Base-by-base conservation (phyloP, 2,888 invertebrate genomes). In the Diarsia rubi region DNA sequence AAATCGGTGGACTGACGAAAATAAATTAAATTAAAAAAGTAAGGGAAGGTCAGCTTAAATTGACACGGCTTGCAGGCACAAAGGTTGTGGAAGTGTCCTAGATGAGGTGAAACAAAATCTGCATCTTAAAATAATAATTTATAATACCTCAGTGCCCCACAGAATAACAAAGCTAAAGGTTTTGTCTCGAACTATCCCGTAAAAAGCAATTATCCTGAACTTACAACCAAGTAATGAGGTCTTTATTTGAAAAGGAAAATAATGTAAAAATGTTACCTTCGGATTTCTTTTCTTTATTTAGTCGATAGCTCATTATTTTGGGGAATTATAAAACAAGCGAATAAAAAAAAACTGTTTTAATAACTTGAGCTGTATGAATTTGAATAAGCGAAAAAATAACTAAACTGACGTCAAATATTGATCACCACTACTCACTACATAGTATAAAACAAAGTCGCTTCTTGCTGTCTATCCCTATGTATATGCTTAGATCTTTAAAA, bases 211-310 rank as follows among this genome's bases (percentile, higher is more conserved):
- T 83, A 82, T 80, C 72, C 75, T 83, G 79, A 83, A 84, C 78
- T 80, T 81, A 82, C 74, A 76, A 82, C 72, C 68, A 79, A 73
- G 78, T 84, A 86, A 88, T 84, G 81, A 81, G 80, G 81, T 83
- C 72, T 79, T 77, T 77, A 81, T 77, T 78, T 77, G 65, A 74
- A 72, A 80, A 85, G 75, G 75, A 73, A 80, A 37, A 37, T 37
- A 37, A 73, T 70, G 68, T 78, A 68, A 73, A 78, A 79, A 78
- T 69, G 44, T 78, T 76, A 69, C 70, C 45, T 67, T 75, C 70
- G 73, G 78, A 75, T 74, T 76, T 79, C 72, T 68, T 63, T 78
- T 59, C 57, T 63, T 64, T 54, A 68, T 70, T 31, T 31, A 69
- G 9, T 54, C 65, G 78, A 69, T 65, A 52, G 77, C 21, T 66